Conservation (phyloP, 2,888 invertebrate species). For the Steinernema hermaphroditum region DNA sequence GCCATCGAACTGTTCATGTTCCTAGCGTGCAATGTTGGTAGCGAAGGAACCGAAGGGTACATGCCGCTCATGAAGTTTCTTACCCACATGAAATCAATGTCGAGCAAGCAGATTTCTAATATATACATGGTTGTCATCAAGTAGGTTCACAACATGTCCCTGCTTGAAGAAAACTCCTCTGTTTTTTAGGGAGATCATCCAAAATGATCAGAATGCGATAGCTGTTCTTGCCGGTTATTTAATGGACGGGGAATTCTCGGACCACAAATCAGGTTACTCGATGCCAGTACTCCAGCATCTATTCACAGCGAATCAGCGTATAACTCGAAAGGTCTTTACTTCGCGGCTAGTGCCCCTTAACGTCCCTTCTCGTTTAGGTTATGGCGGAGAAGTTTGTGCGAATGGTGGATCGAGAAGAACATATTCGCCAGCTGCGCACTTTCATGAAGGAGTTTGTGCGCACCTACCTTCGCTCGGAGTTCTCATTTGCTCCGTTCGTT, state of each 20-base stretch:
- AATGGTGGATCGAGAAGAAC: background rate
- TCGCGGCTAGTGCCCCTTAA: background rate
- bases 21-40: background rate
- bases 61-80: conserved; percentile 2
- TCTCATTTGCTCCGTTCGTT: background rate
- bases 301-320: background rate
- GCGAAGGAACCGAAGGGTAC: background rate
- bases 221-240: background rate
- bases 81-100: background rate
- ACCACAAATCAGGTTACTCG: background rate
- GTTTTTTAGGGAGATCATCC: background rate
- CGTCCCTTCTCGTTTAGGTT: background rate
- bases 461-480: background rate
- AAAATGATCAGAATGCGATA: background rate
- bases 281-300: background rate
- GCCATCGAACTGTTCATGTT: conserved; percentile 8
- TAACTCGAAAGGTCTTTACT: background rate
- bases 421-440: background rate
- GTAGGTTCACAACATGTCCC: background rate
- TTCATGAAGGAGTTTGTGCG: background rate
- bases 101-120: background rate
- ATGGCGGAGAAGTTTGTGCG: background rate
- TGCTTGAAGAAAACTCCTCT: too few relatives aligned
- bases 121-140: background rate
- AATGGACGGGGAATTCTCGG: background rate